Conservation (phyloP, 2,888 invertebrate species). For the Spodoptera picta region DNA sequence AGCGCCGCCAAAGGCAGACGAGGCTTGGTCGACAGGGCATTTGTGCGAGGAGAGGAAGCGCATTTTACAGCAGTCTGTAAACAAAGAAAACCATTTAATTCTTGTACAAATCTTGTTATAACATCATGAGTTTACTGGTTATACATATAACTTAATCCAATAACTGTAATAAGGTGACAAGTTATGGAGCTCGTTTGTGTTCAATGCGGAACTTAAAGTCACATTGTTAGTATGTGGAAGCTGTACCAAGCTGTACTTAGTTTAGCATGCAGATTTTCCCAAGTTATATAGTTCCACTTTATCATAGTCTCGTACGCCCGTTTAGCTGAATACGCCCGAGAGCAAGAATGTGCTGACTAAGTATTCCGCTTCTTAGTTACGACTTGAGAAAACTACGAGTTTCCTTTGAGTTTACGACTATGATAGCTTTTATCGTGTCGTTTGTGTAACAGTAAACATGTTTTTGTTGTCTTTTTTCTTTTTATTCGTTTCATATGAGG, state of each 20-base stretch:
- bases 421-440: constrained; percentile 47
- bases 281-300: constrained; percentile 68
- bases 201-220: constrained; percentile 59
- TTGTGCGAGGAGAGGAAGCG: constrained; percentile 86
- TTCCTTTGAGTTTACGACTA: constrained; percentile 55
- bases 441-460: constrained; percentile 19
- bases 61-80: constrained; percentile 86
- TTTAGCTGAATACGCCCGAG: constrained; percentile 60
- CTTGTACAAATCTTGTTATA: background rate
- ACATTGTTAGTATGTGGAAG: constrained; percentile 57
- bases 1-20: constrained; percentile 82
- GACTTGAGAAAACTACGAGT: constrained; percentile 51
- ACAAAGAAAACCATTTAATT: constrained; percentile 37
- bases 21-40: constrained; percentile 84
- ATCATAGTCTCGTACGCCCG: constrained; percentile 62
- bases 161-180: constrained; percentile 7
- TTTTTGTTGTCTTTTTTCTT: background rate
- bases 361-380: constrained; percentile 63
- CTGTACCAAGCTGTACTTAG: constrained; percentile 31
- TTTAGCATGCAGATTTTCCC: constrained; percentile 60
- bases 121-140: no score
- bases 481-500: no score
- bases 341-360: constrained; percentile 64
- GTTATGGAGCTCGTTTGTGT: constrained; percentile 54
- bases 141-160: constrained; percentile 9